A percentile compares a stretch with the other conserved stretches of the same genome.
Evolutionary conservation across 2,888 invertebrate genomes (phyloP).

Genomic region (Girardia tigrina): DNA sequence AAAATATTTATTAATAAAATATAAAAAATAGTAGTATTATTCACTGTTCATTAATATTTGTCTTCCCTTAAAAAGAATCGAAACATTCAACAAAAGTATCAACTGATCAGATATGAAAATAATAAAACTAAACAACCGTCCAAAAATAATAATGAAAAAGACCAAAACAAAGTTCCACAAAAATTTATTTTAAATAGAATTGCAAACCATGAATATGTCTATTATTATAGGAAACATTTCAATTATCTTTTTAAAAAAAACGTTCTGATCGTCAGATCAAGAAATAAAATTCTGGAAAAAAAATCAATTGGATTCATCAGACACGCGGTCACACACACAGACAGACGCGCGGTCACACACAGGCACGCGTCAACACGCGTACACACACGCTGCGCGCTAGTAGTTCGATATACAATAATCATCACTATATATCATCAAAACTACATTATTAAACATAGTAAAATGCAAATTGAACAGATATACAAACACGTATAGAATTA

Average conservation of each 20-base stretch:
- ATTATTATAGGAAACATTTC: background rate
- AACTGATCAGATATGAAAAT: no score
- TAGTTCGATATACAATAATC: background rate
- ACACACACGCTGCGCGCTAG: conserved; percentile 1
- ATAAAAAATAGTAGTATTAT: no score
- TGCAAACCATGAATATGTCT: background rate
- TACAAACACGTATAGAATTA: conserved; percentile 11
- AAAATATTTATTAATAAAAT: no score
- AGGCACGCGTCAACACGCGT: no score
- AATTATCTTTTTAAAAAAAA: conserved; percentile 6
- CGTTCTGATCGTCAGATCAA: conserved; percentile 14
- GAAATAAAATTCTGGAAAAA: conserved; percentile 3
- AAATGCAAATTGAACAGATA: conserved; percentile 23
- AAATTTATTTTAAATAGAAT: conserved; percentile 2
- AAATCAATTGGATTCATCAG: conserved; percentile 18
- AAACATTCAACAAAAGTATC: no score
- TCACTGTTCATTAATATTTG: no score
- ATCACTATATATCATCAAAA: conserved; percentile 17
- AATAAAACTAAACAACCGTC: no score
- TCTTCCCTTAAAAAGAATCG: no score
- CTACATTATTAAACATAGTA: conserved; percentile 11
- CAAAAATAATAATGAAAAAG: no score
- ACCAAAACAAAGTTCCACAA: conserved; percentile 9
- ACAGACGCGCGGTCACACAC: no score
- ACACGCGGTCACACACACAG: no score